A percentile compares a stretch with the other conserved stretches of the same genome.
phyloP scores from a whole-genome alignment of 2,888 invertebrate species.

The Stenoptilia bipunctidactyla region DNA sequence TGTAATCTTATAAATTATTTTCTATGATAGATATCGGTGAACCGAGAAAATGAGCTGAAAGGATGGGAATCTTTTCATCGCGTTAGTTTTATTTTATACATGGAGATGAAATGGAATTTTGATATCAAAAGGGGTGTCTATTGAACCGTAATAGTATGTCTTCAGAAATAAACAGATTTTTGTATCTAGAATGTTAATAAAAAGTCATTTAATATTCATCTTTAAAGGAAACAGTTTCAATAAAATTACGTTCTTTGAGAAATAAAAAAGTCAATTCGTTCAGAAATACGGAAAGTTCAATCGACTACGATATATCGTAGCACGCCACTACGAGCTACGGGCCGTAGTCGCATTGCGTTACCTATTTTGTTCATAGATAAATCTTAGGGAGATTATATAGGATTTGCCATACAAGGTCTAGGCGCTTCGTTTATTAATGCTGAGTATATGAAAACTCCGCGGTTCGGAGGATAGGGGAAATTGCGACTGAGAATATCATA shows the following conservation, averaged over 20 bases:
- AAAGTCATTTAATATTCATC: too few species aligned
- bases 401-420: constrained; percentile 48
- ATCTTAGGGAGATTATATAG: constrained; percentile 46
- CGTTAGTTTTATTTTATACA: neutral
- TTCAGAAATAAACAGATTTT: neutral
- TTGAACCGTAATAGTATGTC: neutral
- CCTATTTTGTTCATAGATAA: constrained; percentile 45
- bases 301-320: constrained; percentile 26
- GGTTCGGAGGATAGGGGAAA: too few species aligned
- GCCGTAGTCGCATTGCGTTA: constrained; percentile 47
- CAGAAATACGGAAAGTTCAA: constrained; percentile 32
- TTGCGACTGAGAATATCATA: too few species aligned
- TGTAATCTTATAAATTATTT: too few species aligned
- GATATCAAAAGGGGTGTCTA: neutral
- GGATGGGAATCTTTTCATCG: neutral
- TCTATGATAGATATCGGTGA: neutral
- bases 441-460: constrained; percentile 32
- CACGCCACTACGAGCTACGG: constrained; percentile 21
- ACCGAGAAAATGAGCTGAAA: neutral
- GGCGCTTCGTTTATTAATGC: constrained; percentile 41
- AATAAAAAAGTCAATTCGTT: constrained; percentile 7
- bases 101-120: neutral
- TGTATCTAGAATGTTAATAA: too few species aligned
- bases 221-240: too few species aligned
- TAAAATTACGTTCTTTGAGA: too few species aligned